Conservation (phyloP, 2,888 invertebrate genomes). For the Caenorhabditis wallacei region DNA sequence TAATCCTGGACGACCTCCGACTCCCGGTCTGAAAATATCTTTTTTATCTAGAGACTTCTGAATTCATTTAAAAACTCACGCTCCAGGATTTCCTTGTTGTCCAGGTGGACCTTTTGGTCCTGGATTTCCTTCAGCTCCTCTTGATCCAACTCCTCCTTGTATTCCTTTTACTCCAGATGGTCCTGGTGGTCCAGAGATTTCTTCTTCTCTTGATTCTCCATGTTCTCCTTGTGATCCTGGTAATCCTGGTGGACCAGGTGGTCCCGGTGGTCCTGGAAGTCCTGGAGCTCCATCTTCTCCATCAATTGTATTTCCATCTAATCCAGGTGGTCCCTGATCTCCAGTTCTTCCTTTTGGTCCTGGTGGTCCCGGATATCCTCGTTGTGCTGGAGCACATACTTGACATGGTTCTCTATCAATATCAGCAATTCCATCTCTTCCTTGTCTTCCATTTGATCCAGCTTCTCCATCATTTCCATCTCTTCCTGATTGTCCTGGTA, state of each 20-base stretch:
- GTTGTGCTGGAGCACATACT: constrained; percentile 60
- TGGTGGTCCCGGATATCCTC: constrained; percentile 60
- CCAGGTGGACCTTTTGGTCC: constrained; percentile 63
- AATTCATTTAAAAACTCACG: constrained; percentile 11
- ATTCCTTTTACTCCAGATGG: constrained; percentile 46
- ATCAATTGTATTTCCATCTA: constrained; percentile 59
- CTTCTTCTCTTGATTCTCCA: constrained; percentile 29
- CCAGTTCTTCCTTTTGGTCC: constrained; percentile 63
- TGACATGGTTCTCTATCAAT: constrained; percentile 64
- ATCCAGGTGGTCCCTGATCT: constrained; percentile 58
- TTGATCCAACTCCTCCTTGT: constrained; percentile 56
- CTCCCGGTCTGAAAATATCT: constrained; percentile 58
- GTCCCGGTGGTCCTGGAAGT: constrained; percentile 62
- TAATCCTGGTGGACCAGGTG: constrained; percentile 60
- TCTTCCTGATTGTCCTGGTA: constrained; percentile 47
- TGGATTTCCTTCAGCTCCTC: constrained; percentile 56
- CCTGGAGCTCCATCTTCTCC: constrained; percentile 60
- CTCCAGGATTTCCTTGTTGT: constrained; percentile 52
- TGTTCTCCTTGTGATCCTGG: constrained; percentile 43
- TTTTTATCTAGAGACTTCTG: not conserved
- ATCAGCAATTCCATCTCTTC: constrained; percentile 62
- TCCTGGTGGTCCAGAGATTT: constrained; percentile 58
- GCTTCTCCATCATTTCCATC: constrained; percentile 62
- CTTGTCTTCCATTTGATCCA: constrained; percentile 49
- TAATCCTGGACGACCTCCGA: constrained; percentile 55